Evolutionary conservation across 2,113 vertebrate species (phyloP), one percentile per base, ranked within the genome.

Genomic region (Uria lomvia): DNA sequence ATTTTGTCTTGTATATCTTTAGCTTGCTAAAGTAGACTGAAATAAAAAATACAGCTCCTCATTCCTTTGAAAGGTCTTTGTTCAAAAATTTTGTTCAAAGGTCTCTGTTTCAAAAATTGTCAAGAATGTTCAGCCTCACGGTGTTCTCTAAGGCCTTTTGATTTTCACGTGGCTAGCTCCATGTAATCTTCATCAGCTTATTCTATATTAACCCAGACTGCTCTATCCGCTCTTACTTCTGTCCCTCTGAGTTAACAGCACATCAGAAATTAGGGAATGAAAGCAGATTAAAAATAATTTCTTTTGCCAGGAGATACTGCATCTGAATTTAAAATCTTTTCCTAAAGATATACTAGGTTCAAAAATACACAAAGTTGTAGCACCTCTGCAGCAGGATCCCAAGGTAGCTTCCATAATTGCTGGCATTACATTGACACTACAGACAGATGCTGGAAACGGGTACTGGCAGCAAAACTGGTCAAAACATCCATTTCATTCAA

Each of bases 301-400:
- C 8, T 1, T 1, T 1, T 1, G 0, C 4, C 16, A 38, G 27
- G 47, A 70, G 40, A 86, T 60, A 49, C 8, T 47, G 38, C 22
- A 40, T 40, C 20, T 40, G 27, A 72, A 43, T 80, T 58, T 43
- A 65, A 86, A 73, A 65, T 73, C 18, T 66, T 94, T 88, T 52
- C 30, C 72, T 86, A 55, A 80, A 42, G 49, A 24, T 27, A 9
- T 12, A 52, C 32, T 24, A 55, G 45, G 42, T 62, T 65, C 36
- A 66, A 43, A 3, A 81, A 22, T 0, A 78, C 21, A 77, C 17
- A 8, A 38, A 19, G 19, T 3, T 65, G 59, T 58, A 59, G 22
- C 49, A 58, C 12, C 34, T 62, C 71, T 15, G 17, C 74, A 66
- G 88, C 75, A 58, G 36, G 38, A 80, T 73, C 50, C 49, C 45